A percentile compares a stretch with the other conserved stretches of the same genome.
Evolutionary conservation across 2,113 vertebrate species (phyloP).

Genomic region (Orcinus orca): DNA sequence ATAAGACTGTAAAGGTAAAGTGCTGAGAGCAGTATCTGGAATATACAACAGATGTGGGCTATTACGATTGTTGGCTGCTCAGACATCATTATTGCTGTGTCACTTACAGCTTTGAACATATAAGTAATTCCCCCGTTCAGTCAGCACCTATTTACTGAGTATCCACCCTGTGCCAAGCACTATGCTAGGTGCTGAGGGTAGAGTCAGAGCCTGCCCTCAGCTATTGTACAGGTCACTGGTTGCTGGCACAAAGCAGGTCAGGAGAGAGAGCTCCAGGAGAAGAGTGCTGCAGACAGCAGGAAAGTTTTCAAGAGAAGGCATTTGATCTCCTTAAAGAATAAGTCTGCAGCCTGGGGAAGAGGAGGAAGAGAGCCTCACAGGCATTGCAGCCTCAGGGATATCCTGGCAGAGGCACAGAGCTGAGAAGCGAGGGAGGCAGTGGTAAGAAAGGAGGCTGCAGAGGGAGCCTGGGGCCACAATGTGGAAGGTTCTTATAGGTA

Average conservation of each 20-base stretch:
- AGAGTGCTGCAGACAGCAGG: background rate
- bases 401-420: background rate
- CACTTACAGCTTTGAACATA: background rate
- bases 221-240: background rate
- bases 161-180: background rate
- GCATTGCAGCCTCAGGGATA: background rate
- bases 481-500: background rate
- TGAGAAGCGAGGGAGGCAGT: background rate
- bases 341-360: background rate
- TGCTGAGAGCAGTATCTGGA: background rate
- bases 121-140: background rate
- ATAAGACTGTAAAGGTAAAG: background rate
- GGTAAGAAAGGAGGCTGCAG: background rate
- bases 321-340: constrained; percentile 3
- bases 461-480: background rate
- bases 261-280: background rate
- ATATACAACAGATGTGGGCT: background rate
- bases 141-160: background rate
- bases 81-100: background rate
- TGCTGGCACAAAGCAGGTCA: background rate
- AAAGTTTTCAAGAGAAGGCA: background rate
- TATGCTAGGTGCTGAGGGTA: background rate
- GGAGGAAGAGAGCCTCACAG: background rate
- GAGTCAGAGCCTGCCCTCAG: background rate
- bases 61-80: background rate